Base-by-base conservation (phyloP, 1,140 invertebrate genomes). In the Ceratosolen solmsi region DNA sequence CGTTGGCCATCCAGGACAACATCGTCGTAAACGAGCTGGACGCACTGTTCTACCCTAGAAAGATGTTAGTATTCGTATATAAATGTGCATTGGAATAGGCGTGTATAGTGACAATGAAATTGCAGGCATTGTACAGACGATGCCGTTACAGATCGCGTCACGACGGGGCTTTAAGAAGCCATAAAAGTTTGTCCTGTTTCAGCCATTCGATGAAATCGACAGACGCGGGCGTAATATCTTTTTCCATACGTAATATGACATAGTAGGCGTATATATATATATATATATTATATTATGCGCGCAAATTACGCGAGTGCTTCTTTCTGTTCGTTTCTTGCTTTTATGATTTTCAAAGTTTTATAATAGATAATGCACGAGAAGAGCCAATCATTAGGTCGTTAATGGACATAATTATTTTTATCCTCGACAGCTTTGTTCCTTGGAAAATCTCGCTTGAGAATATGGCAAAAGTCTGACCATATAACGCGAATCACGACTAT, bases 121-220 rank as follows among this genome's bases (percentile, higher is more conserved):
- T 33, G 30, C 30, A 63, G 11, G 4, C 9, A 4, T 33, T 68
- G 56, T 11, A 54, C 36, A 76, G 27, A 30, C 56, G 63, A 68
- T 7, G 36, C 20, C 11, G 22, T 68, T 68, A 38, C 3, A 68
- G 41, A 9, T 17, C 13, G 33, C 20, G 22, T 70, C 22, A 7
- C 2, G 25, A 25, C 41, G 41, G 9, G 49, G 7, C 36, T 38
- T 76, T 76, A 71, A 71, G 65, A n/a, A 60, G 27, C n/a, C 56
- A 27, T 80, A 80, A 80, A 80, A 80, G 46, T 65, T 30, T 74
- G 25, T 80, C n/a, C n/a, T 41, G 58, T 65, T 65, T 56, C 20
- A 63, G 73, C 38, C 65, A 15, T n/a, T 49, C 60, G 30, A 46
- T 1, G 15, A 13, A 54, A 54, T 68, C 76, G 38, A 51, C n/a